Percentiles rank a stretch among this genome's conserved stretches.
Evolutionary conservation across 2,797 vertebrate genomes (phyloP).

Genomic region (Australoheros facetus): DNA sequence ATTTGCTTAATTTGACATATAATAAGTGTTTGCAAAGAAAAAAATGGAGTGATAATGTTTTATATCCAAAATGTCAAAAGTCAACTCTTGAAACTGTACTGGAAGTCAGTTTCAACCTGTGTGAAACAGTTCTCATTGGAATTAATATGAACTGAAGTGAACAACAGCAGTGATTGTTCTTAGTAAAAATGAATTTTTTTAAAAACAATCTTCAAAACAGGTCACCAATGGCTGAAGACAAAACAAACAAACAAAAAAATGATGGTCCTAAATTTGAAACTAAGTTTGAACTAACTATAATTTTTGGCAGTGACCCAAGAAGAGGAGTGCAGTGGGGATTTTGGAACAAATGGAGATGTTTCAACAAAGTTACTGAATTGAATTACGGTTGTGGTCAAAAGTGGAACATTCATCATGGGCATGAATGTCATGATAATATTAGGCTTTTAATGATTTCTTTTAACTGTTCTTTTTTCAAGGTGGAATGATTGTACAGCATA

Average conservation of each 20-base stretch:
- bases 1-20: not conserved
- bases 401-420: not conserved
- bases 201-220: too few species aligned
- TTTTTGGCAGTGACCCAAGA: not conserved
- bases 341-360: not conserved
- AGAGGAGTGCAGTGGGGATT: not conserved
- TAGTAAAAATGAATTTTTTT: not conserved
- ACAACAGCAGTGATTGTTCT: not conserved
- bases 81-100: not conserved
- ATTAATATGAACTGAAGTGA: not conserved
- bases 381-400: not conserved
- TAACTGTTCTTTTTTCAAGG: too few species aligned
- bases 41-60: fast-evolving
- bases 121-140: not conserved
- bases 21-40: not conserved
- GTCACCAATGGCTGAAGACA: not conserved
- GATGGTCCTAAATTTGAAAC: not conserved
- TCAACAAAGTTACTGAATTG: not conserved
- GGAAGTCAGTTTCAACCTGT: not conserved
- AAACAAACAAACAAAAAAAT: not conserved
- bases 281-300: not conserved
- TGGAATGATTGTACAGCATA: too few species aligned
- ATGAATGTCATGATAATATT: not conserved
- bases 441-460: too few species aligned
- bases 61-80: not conserved